Conservation (phyloP, 2,113 vertebrate genomes). For the Chroicocephalus ridibundus region DNA sequence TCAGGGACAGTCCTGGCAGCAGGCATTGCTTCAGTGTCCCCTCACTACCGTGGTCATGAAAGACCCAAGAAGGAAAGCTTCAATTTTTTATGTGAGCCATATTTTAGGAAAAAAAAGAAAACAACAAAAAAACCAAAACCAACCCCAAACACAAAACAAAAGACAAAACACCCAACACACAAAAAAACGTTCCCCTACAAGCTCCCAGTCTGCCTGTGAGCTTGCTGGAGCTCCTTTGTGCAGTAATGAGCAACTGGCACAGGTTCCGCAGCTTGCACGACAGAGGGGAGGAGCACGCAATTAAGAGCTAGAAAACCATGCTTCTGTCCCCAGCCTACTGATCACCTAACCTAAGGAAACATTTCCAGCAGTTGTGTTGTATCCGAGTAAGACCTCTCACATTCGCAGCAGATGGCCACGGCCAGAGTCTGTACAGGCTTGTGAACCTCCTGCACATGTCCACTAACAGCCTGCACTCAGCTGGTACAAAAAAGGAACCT, state of each 20-base stretch:
- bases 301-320: neutral
- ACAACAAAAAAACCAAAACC: neutral
- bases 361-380: neutral
- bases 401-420: neutral
- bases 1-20: neutral
- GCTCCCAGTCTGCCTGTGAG: neutral
- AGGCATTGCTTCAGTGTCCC: neutral
- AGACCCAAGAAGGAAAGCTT: neutral
- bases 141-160: neutral
- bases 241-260: neutral
- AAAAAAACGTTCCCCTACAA: neutral
- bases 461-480: neutral
- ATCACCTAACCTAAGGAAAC: neutral
- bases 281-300: neutral
- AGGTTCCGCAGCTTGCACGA: neutral
- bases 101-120: neutral
- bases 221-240: neutral
- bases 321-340: neutral
- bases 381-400: neutral
- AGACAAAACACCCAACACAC: neutral
- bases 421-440: neutral
- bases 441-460: rapidly evolving
- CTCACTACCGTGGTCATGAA: neutral
- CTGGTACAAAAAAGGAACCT: neutral
- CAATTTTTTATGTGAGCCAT: neutral